Percentiles rank a stretch among this genome's conserved stretches.
phyloP scores from a whole-genome alignment of 2,888 invertebrate genomes.

The Apoda limacodes region DNA sequence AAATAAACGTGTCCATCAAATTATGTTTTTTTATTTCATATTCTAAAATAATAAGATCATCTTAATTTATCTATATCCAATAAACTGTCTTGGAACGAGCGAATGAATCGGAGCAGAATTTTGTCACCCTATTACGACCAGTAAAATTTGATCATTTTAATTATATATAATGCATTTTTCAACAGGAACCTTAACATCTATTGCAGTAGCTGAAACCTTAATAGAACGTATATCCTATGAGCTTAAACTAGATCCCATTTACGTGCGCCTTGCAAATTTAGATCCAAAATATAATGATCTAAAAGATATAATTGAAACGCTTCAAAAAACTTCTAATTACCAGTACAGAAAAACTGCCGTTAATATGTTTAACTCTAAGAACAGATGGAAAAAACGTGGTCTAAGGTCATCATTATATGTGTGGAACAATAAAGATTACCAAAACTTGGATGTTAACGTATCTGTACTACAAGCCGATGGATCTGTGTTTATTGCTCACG shows the following conservation, averaged over 20 bases:
- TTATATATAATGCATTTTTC: slow-evolving; percentile 7
- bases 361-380: slow-evolving; percentile 67
- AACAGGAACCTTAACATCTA: slow-evolving; percentile 60
- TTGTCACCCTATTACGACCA: not conserved
- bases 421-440: slow-evolving; percentile 49
- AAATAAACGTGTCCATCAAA: no score
- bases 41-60: no score
- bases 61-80: not conserved
- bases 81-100: not conserved
- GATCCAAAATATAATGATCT: slow-evolving; percentile 29
- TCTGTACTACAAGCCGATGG: slow-evolving; percentile 74
- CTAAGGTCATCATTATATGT: slow-evolving; percentile 71
- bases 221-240: slow-evolving; percentile 73
- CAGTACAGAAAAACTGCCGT: slow-evolving; percentile 51
- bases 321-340: slow-evolving; percentile 64
- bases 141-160: no score
- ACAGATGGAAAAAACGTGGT: slow-evolving; percentile 80
- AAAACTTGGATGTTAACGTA: slow-evolving; percentile 50
- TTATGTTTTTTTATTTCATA: no score
- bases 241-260: slow-evolving; percentile 63
- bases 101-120: not conserved
- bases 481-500: slow-evolving; percentile 73
- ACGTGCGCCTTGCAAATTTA: slow-evolving; percentile 66
- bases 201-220: slow-evolving; percentile 68
- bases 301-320: slow-evolving; percentile 54